Base-by-base conservation (phyloP, 2,113 vertebrate species). In the Cyprinus carpio region DNA sequence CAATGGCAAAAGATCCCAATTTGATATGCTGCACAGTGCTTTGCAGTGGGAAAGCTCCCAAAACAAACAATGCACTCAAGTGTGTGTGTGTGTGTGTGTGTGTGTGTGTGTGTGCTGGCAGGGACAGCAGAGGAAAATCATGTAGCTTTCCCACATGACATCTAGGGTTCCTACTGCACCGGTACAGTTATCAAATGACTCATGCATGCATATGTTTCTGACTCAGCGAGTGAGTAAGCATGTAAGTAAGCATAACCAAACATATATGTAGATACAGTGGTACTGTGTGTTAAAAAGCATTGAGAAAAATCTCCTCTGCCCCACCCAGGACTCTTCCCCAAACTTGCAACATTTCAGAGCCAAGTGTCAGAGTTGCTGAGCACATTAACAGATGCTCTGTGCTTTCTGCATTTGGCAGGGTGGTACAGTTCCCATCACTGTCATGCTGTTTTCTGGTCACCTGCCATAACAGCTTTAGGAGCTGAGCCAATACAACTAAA, bases 341-440 rank as follows among this genome's bases (percentile, higher is more conserved):
- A 69, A 84, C 89, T 84, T 86, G 13, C 40, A 83, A 78, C 87
- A 84, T 23, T 60, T 88, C 62, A 84, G 84, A 88, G 90, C 90
- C 90, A 92, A 90, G 87, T 90, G 87, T 90, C 89, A 86, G 34
- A 82, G 85, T 84, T 78, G 81, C 75, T 91, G 91, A 94, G 78
- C 81, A 34, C 86, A 92, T 89, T 87, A 85, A 91, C 91, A 93
- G 87, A 88, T 40, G 23, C 81, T 82, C 82, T 90, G 60, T 34
- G 84, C 79, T 90, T 87, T 84, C 85, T 90, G 74, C 81, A 72
- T 86, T 88, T 89, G 84, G 81, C 90, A 80, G 83, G 77, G 11
- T 83, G 85, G 83, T 90, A 86, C 7, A 25, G 82, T 89, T 90
- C 64, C 82, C 81, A 58, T 87, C 88, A 89, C 88, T 34, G 83